Evolutionary conservation across 2,797 vertebrate genomes (phyloP).

Genomic region (Phoxinus dragarum): DNA sequence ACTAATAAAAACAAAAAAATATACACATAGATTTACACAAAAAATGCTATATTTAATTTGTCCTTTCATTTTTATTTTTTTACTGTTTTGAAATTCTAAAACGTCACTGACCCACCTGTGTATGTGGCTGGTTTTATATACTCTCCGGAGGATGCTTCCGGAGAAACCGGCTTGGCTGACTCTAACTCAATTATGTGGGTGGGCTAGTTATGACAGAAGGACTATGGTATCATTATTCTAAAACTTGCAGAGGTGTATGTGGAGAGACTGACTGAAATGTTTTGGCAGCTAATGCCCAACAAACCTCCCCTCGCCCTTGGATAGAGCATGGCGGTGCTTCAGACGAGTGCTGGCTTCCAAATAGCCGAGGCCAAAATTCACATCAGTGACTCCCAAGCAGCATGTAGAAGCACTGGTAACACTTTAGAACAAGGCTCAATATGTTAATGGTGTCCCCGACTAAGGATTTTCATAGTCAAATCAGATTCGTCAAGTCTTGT

Average conservation of each 20-base stretch:
- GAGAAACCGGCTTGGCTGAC: not conserved
- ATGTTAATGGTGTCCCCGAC: not conserved
- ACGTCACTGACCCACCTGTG: too few species aligned
- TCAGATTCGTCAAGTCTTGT: too few species aligned
- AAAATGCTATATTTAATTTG: too few species aligned
- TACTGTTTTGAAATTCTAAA: too few species aligned
- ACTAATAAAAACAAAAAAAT: too few species aligned
- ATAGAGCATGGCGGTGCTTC: conserved; percentile 27
- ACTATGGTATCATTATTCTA: conserved; percentile 14
- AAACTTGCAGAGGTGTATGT: conserved; percentile 34
- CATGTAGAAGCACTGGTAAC: not conserved
- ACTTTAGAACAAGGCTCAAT: not conserved
- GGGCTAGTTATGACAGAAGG: conserved; percentile 33
- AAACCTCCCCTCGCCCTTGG: not conserved
- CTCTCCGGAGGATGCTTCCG: conserved; percentile 4
- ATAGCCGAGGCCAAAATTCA: not conserved
- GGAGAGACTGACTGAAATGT: conserved; percentile 2
- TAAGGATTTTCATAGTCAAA: too few species aligned
- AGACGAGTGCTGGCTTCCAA: conserved; percentile 50
- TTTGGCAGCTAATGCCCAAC: conserved; percentile 20
- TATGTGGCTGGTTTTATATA: not conserved
- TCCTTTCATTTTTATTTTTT: too few species aligned
- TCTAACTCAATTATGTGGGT: conserved; percentile 25
- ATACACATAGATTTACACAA: too few species aligned
- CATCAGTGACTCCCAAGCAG: conserved; percentile 28